Evolutionary conservation across 2,113 vertebrate species (phyloP).

Genomic region (Acanthochromis polyacanthus): DNA sequence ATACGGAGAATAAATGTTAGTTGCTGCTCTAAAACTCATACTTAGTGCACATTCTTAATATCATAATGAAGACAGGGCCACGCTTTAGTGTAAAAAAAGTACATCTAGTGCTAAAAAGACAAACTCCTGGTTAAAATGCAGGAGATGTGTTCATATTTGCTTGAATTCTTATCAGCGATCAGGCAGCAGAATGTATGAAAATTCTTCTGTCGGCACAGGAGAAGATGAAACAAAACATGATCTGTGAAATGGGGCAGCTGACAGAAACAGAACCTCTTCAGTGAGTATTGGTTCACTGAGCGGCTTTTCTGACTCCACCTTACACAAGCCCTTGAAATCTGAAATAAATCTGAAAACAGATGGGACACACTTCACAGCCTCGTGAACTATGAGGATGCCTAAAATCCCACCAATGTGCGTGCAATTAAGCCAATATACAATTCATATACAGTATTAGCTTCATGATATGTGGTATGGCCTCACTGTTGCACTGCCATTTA

Average conservation of each 20-base stretch:
- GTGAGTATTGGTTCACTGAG: neutral
- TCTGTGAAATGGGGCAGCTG: constrained; percentile 14
- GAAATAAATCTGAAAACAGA: neutral
- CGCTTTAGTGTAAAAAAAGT: no score
- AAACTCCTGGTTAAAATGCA: neutral
- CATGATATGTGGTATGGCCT: no score
- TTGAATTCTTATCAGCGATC: constrained; percentile 2
- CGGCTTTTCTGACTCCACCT: neutral
- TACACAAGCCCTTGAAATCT: neutral
- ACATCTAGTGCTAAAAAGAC: neutral
- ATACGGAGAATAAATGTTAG: no score
- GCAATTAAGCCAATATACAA: no score
- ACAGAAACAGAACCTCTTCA: neutral
- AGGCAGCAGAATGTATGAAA: neutral
- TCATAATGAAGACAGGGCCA: no score
- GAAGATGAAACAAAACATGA: constrained; percentile 6
- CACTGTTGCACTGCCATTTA: no score
- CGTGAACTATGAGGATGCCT: neutral
- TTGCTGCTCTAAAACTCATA: no score
- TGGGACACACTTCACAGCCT: neutral
- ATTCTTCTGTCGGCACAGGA: constrained; percentile 10
- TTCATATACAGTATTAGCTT: no score
- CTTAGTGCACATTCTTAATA: no score
- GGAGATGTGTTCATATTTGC: neutral
- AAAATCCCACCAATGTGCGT: neutral